These are phyloP conservation scores for Xenops minutus DNA, from an alignment of 2,797 vertebrate genomes.

Conservation along the genomic window DNA sequence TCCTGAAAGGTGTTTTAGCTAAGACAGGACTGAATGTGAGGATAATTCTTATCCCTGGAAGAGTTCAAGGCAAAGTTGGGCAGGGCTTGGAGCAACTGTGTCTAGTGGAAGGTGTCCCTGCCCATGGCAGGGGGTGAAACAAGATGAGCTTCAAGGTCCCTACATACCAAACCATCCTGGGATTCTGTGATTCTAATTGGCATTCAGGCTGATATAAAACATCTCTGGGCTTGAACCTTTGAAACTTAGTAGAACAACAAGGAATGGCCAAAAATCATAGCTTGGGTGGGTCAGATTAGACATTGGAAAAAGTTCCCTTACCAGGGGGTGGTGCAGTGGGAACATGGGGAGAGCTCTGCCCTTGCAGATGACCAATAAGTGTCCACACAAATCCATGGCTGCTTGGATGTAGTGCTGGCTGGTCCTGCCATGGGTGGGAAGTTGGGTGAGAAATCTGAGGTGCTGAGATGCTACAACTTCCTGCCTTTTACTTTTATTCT, in stretches of 20 bases:
- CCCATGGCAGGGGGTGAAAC: not conserved
- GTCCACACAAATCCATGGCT: not conserved
- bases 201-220: not conserved
- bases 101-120: not conserved
- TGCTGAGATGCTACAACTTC: not conserved
- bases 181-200: not conserved
- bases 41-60: not conserved
- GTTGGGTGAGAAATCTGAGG: not conserved
- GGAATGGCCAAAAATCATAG: not conserved
- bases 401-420: not conserved
- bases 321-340: not conserved
- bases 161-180: not conserved
- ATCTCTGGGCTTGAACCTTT: not conserved
- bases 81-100: not conserved
- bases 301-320: accelerated
- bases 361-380: not conserved
- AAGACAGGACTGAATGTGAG: not conserved
- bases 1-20: not conserved
- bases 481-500: not conserved
- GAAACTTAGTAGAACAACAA: not conserved
- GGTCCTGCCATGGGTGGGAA: not conserved
- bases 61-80: not conserved
- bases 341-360: not conserved
- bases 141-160: not conserved
- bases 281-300: not conserved